Evolutionary conservation across 2,888 invertebrate genomes (phyloP).

Genomic region (Diarsia mendica): DNA sequence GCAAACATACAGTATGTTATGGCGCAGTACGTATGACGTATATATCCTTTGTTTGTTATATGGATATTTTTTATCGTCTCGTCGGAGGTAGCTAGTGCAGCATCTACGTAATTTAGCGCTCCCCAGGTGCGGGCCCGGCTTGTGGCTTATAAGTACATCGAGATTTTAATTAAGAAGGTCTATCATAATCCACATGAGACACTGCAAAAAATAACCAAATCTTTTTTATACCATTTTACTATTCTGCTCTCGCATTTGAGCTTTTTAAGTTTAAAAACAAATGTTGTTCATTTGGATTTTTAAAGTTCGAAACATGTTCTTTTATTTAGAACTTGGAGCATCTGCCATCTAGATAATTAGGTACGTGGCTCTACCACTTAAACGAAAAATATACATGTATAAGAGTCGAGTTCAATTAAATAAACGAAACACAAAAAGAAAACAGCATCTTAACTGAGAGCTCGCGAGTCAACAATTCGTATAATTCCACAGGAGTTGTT

Average conservation of each 20-base stretch:
- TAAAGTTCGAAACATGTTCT: background rate
- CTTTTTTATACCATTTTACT: conserved; percentile 50
- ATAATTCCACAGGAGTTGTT: conserved; percentile 78
- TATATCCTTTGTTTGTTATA: conserved; percentile 52
- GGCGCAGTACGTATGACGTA: conserved; percentile 25
- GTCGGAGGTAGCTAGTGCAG: conserved; percentile 61
- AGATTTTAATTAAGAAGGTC: conserved; percentile 86
- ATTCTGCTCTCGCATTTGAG: conserved; percentile 25
- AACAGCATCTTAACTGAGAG: conserved; percentile 66
- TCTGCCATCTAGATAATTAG: conserved; percentile 23
- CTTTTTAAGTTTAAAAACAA: conserved; percentile 34
- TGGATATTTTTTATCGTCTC: conserved; percentile 68
- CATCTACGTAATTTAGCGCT: conserved; percentile 78
- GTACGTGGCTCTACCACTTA: background rate
- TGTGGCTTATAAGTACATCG: conserved; percentile 83
- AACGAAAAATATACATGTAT: conserved; percentile 33
- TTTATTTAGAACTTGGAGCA: conserved; percentile 18
- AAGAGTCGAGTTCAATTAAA: conserved; percentile 56
- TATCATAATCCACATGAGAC: conserved; percentile 80
- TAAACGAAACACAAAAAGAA: conserved; percentile 66
- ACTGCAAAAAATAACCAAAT: conserved; percentile 59
- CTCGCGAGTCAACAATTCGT: conserved; percentile 75
- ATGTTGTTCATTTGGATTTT: conserved; percentile 21
- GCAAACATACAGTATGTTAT: conserved; percentile 9
- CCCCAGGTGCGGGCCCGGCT: conserved; percentile 83